Evolutionary conservation across 2,113 vertebrate genomes (phyloP), one percentile per base, ranked within the genome.

Genomic region (Callochromis pleurospilus): DNA sequence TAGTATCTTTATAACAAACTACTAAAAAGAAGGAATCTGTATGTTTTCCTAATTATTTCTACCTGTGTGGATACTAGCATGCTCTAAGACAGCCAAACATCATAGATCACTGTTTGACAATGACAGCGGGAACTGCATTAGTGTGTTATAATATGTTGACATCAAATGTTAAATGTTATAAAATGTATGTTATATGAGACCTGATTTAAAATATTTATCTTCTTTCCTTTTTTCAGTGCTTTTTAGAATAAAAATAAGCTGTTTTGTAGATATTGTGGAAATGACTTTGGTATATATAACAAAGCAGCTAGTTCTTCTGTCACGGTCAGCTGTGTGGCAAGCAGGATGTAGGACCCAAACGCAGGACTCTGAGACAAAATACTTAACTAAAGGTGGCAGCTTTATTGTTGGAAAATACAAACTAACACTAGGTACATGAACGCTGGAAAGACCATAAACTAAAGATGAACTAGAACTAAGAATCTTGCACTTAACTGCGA

Each of bases 41-140:
- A 8, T 68, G 62, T 38, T 62, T 36, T 62, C 31, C 17, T 36
- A 62, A 62, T 62, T 7, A 38, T 68, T 38, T 68, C 0, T 21
- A 68, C 3, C 19, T 65, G 60, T 65, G 60, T 0, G 0, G 60
- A 65, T 65, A 9, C 5, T 62, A 65, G 29, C 31, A 33, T 62
- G 55, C 7, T 58, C 55, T 19, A 62, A 33, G 26, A 0, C 33
- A 65, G 9, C 60, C 60, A 65, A 7, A 21, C 60, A 62, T 62
- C 58, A 62, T 19, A 62, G 58, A 62, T 62, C 29, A 36, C 9
- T n/a, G 58, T 62, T 62, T 62, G 58, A 36, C 58, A 33, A 36
- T 19, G 58, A 62, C 31, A 12, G 17, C 0, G 6, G 17, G 31
- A 62, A 36, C 17, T 36, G 2, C 31, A 62, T 36, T 62, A 62